Conservation (phyloP, 2,888 invertebrate genomes). For the Cyclophora punctaria region DNA sequence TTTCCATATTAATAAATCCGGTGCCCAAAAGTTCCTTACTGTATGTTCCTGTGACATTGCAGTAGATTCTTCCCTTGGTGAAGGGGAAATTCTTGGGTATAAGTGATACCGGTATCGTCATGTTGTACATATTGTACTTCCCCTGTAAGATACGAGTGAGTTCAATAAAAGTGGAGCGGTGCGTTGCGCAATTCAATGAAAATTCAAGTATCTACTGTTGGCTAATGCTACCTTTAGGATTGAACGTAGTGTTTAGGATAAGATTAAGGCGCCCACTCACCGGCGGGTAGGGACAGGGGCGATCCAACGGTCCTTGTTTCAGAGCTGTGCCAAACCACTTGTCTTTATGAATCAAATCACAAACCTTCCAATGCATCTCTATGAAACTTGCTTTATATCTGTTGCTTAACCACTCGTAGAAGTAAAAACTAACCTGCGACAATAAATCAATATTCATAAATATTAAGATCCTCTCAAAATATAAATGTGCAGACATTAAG, state of each 20-base stretch:
- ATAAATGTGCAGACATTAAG: background rate
- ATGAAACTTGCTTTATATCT: slow-evolving; percentile 29
- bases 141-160: slow-evolving; percentile 14
- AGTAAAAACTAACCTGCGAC: slow-evolving; percentile 22
- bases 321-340: slow-evolving; percentile 21
- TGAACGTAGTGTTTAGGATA: too few relatives aligned
- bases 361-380: slow-evolving; percentile 25
- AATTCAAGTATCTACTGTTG: too few relatives aligned
- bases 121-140: slow-evolving; percentile 18
- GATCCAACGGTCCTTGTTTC: slow-evolving; percentile 8
- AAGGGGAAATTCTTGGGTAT: slow-evolving; percentile 29
- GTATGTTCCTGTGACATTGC: slow-evolving; percentile 10
- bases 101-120: slow-evolving; percentile 19
- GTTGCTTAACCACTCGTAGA: slow-evolving; percentile 27
- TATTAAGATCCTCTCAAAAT: background rate
- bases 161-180: too few relatives aligned
- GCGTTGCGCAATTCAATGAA: too few relatives aligned
- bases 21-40: slow-evolving; percentile 10
- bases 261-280: slow-evolving; percentile 10
- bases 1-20: slow-evolving; percentile 22
- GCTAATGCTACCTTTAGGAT: too few relatives aligned
- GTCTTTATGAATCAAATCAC: slow-evolving; percentile 25
- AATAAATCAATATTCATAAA: background rate
- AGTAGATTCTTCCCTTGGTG: slow-evolving; percentile 23
- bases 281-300: slow-evolving; percentile 20